phyloP scores from a whole-genome alignment of 2,888 invertebrate genomes.

The Drosophila vallismaia region DNA sequence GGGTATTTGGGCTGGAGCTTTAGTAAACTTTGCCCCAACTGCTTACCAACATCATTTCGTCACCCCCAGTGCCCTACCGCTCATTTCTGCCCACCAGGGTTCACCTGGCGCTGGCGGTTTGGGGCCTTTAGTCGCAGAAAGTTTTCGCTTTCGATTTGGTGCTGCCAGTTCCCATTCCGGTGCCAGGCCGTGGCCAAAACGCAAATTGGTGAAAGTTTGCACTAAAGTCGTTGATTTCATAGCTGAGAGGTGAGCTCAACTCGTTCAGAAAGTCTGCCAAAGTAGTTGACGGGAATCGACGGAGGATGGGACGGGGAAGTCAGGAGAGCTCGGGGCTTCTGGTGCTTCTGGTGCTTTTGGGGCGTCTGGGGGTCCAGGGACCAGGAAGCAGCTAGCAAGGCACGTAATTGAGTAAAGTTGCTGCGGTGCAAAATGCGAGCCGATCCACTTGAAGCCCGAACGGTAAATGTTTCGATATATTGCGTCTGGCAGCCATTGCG shows the following conservation, averaged over 20 bases:
- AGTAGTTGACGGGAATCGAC: conserved; percentile 74
- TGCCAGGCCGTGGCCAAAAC: conserved; percentile 78
- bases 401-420: conserved; percentile 77
- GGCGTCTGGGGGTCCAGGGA: neutral
- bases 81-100: conserved; percentile 28
- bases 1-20: conserved; percentile 77
- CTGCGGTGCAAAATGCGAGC: conserved; percentile 66
- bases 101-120: conserved; percentile 46
- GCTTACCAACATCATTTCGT: conserved; percentile 3
- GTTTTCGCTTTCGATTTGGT: conserved; percentile 76
- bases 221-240: conserved; percentile 78
- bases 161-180: conserved; percentile 36
- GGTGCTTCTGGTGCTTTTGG: conserved; percentile 16
- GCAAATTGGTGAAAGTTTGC: conserved; percentile 79
- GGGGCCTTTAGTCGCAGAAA: conserved; percentile 65
- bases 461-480: conserved; percentile 74
- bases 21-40: conserved; percentile 68
- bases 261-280: conserved; percentile 78
- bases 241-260: conserved; percentile 79
- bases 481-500: conserved; percentile 51
- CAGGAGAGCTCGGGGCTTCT: conserved; percentile 13
- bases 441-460: conserved; percentile 64
- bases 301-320: conserved; percentile 21
- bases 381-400: conserved; percentile 38
- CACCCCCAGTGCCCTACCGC: conserved; percentile 10